A percentile compares a stretch with the other conserved stretches of the same genome.
phyloP scores from a whole-genome alignment of 2,113 vertebrate genomes.

The Podocnemis expansa region DNA sequence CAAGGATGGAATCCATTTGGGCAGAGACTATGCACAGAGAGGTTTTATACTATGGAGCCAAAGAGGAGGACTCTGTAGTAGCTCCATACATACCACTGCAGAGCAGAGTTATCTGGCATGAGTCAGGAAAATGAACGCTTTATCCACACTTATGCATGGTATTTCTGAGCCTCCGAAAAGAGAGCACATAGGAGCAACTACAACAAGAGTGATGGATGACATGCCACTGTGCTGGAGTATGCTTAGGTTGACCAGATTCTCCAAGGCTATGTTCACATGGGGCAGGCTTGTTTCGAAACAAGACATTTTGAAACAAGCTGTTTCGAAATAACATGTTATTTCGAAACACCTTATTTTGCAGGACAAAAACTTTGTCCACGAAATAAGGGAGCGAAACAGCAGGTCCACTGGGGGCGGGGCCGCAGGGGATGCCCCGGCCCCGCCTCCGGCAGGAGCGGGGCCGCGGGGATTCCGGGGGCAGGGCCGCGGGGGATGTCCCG shows the following conservation, averaged over 20 bases:
- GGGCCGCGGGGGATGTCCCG: no score
- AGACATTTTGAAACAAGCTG: no score
- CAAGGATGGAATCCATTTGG: fast-evolving
- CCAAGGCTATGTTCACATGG: no score
- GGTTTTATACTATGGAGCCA: not conserved
- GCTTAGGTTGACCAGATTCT: not conserved
- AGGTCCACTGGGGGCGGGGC: no score
- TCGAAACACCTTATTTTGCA: no score
- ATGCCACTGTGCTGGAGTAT: not conserved
- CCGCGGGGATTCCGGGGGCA: no score
- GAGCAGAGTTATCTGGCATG: not conserved
- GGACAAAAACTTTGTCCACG: no score
- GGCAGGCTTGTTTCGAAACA: no score
- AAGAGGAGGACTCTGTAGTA: not conserved
- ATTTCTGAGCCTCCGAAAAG: not conserved
- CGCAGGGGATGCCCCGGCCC: no score
- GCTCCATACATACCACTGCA: not conserved
- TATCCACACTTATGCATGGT: not conserved
- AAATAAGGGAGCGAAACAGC: no score
- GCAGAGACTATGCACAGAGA: not conserved
- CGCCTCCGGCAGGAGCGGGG: no score
- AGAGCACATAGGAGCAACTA: not conserved
- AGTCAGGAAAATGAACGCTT: not conserved
- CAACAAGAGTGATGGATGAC: not conserved
- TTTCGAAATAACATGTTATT: no score